These are phyloP conservation scores for Pheosia tremula DNA, from an alignment of 2,888 invertebrate genomes.

Conservation along the genomic window DNA sequence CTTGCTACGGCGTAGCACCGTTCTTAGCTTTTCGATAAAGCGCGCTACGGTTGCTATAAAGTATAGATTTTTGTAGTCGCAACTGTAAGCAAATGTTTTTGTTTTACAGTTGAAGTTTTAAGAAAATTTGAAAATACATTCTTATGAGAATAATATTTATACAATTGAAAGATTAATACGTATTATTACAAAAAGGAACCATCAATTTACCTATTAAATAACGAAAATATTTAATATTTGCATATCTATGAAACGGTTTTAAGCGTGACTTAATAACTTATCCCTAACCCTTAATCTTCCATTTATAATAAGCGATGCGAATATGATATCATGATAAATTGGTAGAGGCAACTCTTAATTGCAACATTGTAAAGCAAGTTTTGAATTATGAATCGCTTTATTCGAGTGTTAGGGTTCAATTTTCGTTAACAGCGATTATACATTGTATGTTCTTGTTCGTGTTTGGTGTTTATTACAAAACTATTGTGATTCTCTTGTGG, in stretches of 20 bases:
- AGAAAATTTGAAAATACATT: too few species aligned
- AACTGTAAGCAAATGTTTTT: conserved; percentile 13
- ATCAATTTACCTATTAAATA: not conserved
- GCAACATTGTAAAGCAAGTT: conserved; percentile 8
- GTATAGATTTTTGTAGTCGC: conserved; percentile 31
- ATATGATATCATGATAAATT: conserved; percentile 9
- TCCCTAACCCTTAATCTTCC: conserved; percentile 2
- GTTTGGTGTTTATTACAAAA: not conserved
- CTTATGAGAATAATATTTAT: not conserved
- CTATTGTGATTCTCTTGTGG: not conserved
- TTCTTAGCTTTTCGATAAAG: conserved; percentile 36
- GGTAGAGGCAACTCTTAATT: conserved; percentile 13
- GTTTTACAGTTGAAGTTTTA: too few species aligned
- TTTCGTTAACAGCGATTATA: conserved; percentile 15
- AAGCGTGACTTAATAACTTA: not conserved
- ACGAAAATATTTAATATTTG: not conserved
- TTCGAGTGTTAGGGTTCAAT: conserved; percentile 17
- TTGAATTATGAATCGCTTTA: conserved; percentile 12
- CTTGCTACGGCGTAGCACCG: conserved; percentile 13
- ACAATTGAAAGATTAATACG: not conserved
- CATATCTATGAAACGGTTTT: not conserved
- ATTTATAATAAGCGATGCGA: conserved; percentile 8
- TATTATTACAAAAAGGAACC: not conserved
- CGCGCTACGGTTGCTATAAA: conserved; percentile 28
- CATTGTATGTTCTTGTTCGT: not conserved